A percentile compares a stretch with the other conserved stretches of the same genome.
Evolutionary conservation across 2,797 vertebrate genomes (phyloP).

Genomic region (Mormyrops boulengeri): DNA sequence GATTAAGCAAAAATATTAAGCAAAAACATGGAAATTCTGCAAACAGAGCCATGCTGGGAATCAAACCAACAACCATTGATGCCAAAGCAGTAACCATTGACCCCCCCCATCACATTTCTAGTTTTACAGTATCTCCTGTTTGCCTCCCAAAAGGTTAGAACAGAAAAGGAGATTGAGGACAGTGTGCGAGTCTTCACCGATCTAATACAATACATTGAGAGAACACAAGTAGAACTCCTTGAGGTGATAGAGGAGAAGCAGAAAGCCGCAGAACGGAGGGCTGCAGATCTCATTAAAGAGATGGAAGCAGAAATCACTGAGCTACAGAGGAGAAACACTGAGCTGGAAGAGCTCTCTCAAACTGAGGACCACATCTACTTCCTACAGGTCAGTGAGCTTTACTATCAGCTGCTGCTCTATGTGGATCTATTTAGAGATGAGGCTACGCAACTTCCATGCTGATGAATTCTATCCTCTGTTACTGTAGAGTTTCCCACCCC

Average conservation of each 20-base stretch:
- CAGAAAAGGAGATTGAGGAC: constrained; percentile 38
- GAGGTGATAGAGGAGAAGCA: constrained; percentile 47
- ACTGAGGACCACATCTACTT: constrained; percentile 52
- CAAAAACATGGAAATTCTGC: background rate
- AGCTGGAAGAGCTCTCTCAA: constrained; percentile 48
- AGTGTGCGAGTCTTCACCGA: constrained; percentile 37
- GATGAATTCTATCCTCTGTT: constrained; percentile 24
- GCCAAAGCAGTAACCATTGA: background rate
- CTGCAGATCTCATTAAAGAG: constrained; percentile 40
- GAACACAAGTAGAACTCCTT: constrained; percentile 38
- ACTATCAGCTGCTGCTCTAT: background rate
- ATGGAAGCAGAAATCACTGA: constrained; percentile 52
- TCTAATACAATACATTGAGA: constrained; percentile 46
- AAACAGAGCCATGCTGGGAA: background rate
- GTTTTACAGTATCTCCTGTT: background rate
- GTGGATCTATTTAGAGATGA: background rate
- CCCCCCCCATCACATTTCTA: background rate
- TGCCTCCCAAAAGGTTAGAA: constrained; percentile 37
- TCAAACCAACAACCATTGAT: background rate
- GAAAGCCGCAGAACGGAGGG: constrained; percentile 42
- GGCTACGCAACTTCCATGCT: background rate
- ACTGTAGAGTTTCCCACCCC: constrained; percentile 32
- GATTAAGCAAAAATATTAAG: too few relatives aligned
- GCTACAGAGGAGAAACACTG: constrained; percentile 42
- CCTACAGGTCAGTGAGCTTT: constrained; percentile 42